Evolutionary conservation across 2,888 invertebrate species (phyloP).

Genomic region (Mythimna pallens): DNA sequence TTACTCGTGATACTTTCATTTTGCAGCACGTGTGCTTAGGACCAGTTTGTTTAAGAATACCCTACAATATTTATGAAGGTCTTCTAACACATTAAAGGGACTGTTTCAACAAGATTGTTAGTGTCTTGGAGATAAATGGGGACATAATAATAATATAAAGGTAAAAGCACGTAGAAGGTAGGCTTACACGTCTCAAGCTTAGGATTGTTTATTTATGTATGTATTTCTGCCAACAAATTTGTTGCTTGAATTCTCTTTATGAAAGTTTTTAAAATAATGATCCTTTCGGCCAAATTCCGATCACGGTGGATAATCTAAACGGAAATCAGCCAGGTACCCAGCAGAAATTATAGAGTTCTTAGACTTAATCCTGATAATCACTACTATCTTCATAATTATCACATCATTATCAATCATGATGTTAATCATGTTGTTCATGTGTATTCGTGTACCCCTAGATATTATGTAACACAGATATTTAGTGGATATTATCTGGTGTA

Average conservation of each 20-base stretch:
- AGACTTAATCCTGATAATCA: too few species aligned
- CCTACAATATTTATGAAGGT: slow-evolving; percentile 57
- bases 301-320: too few species aligned
- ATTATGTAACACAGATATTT: too few species aligned
- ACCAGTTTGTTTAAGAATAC: slow-evolving; percentile 41
- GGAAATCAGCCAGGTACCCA: too few species aligned
- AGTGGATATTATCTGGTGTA: too few species aligned
- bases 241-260: background rate
- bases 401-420: too few species aligned
- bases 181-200: slow-evolving; percentile 4
- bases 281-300: too few species aligned
- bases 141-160: slow-evolving; percentile 20
- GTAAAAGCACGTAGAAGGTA: slow-evolving; percentile 16
- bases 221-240: background rate
- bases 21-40: slow-evolving; percentile 40
- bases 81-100: slow-evolving; percentile 46
- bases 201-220: slow-evolving; percentile 13
- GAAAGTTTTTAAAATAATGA: background rate
- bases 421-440: too few species aligned
- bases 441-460: too few species aligned
- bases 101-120: slow-evolving; percentile 53
- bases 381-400: too few species aligned
- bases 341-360: too few species aligned
- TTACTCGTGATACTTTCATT: slow-evolving; percentile 38
- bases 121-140: slow-evolving; percentile 53